Percentiles rank a stretch among this genome's conserved stretches.
Conservation (phyloP, 2,888 invertebrate genomes). For the Rotaria magnacalcarata region DNA sequence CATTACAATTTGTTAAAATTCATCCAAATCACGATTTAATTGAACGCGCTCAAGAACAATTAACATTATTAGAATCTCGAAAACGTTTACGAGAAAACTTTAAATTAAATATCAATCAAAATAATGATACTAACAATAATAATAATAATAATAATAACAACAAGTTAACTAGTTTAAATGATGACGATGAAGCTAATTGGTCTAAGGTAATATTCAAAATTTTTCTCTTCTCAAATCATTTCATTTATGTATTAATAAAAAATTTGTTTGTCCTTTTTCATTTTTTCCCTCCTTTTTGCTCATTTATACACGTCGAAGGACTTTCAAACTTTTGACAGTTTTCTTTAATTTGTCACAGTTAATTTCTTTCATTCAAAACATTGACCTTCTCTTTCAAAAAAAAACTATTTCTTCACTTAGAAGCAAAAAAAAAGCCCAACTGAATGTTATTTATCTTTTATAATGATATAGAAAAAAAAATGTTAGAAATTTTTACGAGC, state of each 20-base stretch:
- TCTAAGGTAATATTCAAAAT: background rate
- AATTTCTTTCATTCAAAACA: background rate
- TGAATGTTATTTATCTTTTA: background rate
- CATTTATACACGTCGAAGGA: background rate
- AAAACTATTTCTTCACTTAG: background rate
- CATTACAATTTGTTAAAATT: constrained; percentile 21
- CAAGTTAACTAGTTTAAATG: background rate
- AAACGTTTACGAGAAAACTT: constrained; percentile 8
- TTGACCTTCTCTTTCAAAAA: background rate
- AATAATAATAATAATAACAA: background rate
- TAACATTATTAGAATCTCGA: background rate
- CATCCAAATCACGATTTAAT: constrained; percentile 16
- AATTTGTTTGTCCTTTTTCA: too few relatives aligned
- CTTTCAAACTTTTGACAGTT: background rate
- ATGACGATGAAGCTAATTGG: constrained; percentile 10
- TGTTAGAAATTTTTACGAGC: background rate
- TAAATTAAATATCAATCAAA: background rate
- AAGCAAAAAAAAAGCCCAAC: background rate
- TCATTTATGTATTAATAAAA: too few relatives aligned
- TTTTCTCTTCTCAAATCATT: too few relatives aligned
- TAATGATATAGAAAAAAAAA: background rate
- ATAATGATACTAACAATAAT: background rate
- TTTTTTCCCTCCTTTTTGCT: background rate
- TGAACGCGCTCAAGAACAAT: constrained; percentile 34
- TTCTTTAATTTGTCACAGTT: background rate